phyloP scores from a whole-genome alignment of 2,888 invertebrate species.

The Pristionchus japonicus region DNA sequence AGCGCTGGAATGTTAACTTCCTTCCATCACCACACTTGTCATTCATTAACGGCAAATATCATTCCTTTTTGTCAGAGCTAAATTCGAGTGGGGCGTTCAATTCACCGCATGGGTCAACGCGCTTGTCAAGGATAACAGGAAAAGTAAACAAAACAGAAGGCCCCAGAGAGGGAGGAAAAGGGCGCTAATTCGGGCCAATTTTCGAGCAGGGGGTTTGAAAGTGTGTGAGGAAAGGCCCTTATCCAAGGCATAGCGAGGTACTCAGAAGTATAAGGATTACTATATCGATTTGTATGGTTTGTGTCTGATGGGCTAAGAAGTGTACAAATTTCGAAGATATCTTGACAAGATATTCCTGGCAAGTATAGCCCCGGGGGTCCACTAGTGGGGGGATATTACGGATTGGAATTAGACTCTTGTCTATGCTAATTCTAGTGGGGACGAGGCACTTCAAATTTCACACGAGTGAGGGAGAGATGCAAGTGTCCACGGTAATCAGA shows the following conservation, averaged over 20 bases:
- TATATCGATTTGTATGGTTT: background rate
- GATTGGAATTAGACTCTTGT: constrained; percentile 22
- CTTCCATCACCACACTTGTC: too few relatives aligned
- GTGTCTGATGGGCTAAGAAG: background rate
- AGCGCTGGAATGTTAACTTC: too few relatives aligned
- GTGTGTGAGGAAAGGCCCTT: background rate
- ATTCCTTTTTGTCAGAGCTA: background rate
- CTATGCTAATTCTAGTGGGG: constrained; percentile 38
- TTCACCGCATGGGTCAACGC: background rate
- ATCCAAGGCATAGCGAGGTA: too few relatives aligned
- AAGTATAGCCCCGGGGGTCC: background rate
- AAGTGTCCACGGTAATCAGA: constrained; percentile 16
- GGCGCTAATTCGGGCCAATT: constrained; percentile 32
- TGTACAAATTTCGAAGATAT: background rate
- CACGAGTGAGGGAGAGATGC: background rate
- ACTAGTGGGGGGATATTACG: background rate
- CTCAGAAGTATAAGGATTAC: too few relatives aligned
- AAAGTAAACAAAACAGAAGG: constrained; percentile 39
- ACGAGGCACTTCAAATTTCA: constrained; percentile 5
- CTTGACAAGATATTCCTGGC: background rate
- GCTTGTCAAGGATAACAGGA: constrained; percentile 11
- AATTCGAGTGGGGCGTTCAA: background rate
- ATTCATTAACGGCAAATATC: too few relatives aligned
- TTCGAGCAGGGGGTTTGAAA: background rate
- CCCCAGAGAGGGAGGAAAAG: background rate